Conservation (phyloP, 2,888 invertebrate genomes). For the Xestia xanthographa region DNA sequence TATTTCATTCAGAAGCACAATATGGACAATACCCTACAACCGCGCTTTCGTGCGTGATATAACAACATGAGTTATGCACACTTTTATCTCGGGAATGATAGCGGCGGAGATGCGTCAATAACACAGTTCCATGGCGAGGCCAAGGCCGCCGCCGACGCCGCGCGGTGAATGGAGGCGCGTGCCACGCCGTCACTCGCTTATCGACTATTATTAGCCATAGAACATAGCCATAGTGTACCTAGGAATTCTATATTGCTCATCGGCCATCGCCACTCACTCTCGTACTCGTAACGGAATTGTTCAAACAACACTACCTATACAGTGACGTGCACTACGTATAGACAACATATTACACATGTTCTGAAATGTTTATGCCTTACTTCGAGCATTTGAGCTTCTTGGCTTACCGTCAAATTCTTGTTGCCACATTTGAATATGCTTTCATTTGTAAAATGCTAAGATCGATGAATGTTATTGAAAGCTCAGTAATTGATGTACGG, state of each 20-base stretch:
- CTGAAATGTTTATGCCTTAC: conserved; percentile 51
- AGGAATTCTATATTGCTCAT: conserved; percentile 57
- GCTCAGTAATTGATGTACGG: conserved; percentile 29
- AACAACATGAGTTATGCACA: conserved; percentile 31
- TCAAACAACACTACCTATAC: conserved; percentile 36
- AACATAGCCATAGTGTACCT: conserved; percentile 73
- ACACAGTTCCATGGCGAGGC: conserved; percentile 80
- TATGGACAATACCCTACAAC: not conserved
- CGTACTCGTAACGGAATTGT: conserved; percentile 41
- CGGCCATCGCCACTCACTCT: conserved; percentile 49
- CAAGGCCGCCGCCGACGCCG: conserved; percentile 81
- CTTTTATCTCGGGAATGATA: conserved; percentile 60
- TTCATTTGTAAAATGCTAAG: conserved; percentile 53
- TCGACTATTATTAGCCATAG: conserved; percentile 81
- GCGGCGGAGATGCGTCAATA: conserved; percentile 79
- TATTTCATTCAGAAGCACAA: conserved; percentile 7
- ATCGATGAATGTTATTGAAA: conserved; percentile 54
- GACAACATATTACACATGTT: conserved; percentile 32
- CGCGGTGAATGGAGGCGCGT: conserved; percentile 86
- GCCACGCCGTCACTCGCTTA: conserved; percentile 77
- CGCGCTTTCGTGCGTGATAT: conserved; percentile 18
- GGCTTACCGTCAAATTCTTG: conserved; percentile 60
- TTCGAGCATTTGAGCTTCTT: conserved; percentile 56
- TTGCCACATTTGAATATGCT: conserved; percentile 58
- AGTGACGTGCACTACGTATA: conserved; percentile 30